Evolutionary conservation across 2,888 invertebrate species (phyloP), one percentile per base, ranked within the genome.

Genomic region (Cephus spinipes): DNA sequence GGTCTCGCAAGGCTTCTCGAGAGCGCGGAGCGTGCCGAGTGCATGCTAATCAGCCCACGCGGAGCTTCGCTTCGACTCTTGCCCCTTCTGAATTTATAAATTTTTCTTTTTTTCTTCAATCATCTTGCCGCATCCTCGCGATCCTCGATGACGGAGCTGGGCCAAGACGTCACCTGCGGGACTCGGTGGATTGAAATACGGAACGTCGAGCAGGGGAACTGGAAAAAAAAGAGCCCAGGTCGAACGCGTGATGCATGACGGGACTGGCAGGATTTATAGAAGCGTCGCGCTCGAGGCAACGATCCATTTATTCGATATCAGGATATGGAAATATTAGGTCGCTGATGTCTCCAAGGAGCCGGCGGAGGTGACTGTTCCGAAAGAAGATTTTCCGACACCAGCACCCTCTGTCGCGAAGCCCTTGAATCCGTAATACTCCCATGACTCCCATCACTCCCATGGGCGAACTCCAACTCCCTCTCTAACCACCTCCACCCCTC

Each of bases 221-320:
- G 55, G 55, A 55, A 23, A 55, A 55, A 55, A 15, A 12, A 40
- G 40, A 40, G 55, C 23, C 55, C 55, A 75, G 75, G 33, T 77
- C 75, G 77, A 79, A 76, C 80, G 76, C 83, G 55, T 89, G 89
- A 89, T 89, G 88, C 87, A 88, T 86, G 89, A 88, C 85, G 85
- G 88, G 85, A 83, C 82, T 81, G 77, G 68, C 76, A 86, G 84
- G 87, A 89, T 89, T 89, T 89, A 89, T 89, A 82, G 83, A 79
- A 82, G 85, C 87, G 88, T 88, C 88, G 86, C 81, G 82, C 77
- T 82, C 81, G 79, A 83, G 83, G 84, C 85, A 85, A 85, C 86
- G 86, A 86, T 87, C 88, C 88, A 88, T 89, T 88, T 88, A 87
- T 89, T 88, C 85, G 88, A 89, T 88, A 88, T 88, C 88, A 86